Conservation (phyloP, 2,888 invertebrate species). For the Catocala nupta region DNA sequence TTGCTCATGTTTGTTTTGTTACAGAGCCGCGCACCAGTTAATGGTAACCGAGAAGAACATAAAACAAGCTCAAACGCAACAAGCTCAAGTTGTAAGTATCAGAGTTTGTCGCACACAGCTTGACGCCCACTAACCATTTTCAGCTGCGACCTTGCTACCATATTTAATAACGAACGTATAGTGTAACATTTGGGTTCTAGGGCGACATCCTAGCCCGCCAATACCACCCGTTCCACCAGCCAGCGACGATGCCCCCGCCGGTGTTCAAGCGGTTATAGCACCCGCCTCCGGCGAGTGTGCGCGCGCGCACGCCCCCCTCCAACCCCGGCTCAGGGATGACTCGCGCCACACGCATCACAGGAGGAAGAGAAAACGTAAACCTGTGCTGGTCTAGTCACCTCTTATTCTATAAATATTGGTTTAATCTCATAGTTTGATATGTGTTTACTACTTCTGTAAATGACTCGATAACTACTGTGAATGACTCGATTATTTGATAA, state of each 20-base stretch:
- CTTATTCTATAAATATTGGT: conserved; percentile 42
- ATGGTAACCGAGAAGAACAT: conserved; percentile 90
- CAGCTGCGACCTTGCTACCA: conserved; percentile 47
- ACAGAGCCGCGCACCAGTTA: conserved; percentile 94
- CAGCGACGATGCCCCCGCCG: conserved; percentile 74
- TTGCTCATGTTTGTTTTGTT: conserved; percentile 18
- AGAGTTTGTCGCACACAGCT: conserved; percentile 24
- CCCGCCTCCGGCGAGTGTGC: conserved; percentile 59
- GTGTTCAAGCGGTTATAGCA: conserved; percentile 84
- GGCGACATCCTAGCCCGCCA: conserved; percentile 83
- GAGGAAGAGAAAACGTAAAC: conserved; percentile 77
- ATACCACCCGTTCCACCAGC: conserved; percentile 83
- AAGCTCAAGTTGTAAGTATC: conserved; percentile 82
- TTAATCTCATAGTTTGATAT: conserved; percentile 44
- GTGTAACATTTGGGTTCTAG: conserved; percentile 82
- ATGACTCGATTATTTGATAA: conserved; percentile 18
- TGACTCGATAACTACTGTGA: conserved; percentile 9
- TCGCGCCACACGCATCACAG: conserved; percentile 63
- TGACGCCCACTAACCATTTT: conserved; percentile 36
- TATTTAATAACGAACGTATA: conserved; percentile 77
- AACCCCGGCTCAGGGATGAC: conserved; percentile 41
- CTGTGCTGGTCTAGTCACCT: conserved; percentile 74
- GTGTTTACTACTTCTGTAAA: neutral
- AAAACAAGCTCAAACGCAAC: conserved; percentile 81
- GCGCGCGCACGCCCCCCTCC: conserved; percentile 47